Evolutionary conservation across 2,888 invertebrate species (phyloP), one percentile per base, ranked within the genome.

Genomic region (Tuberolachnus salignus): DNA sequence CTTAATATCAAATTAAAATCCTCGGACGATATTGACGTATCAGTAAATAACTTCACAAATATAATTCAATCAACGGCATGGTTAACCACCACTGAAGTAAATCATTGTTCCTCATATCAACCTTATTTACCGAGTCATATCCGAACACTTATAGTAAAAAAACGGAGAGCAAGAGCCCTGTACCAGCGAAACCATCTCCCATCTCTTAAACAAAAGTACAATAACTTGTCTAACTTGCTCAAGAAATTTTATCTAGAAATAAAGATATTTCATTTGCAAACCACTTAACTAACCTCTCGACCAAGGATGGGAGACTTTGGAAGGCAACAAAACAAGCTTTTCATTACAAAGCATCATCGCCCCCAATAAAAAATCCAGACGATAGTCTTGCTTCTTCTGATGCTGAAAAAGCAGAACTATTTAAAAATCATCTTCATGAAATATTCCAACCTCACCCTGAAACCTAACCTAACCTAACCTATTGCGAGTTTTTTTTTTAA

Each of bases 291-390:
- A 59, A 59, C 16, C 59, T 59, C 10, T 59, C 59, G 4, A 1
- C 26, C 8, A 59, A 26, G 9, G 34, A 59, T 16, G 59, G 26
- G 3, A 59, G 59, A 26, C 26, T 59, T 59, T 59, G 59, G 26
- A 59, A n/a, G n/a, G 59, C 59, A 53, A 53, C 53, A n/a, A 53
- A n/a, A n/a, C 53, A 53, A n/a, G 6, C 53, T 53, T n/a, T n/a
- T n/a, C 53, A 53, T 8, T 53, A 53, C 16, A 53, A 53, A 53
- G n/a, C n/a, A 16, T 53, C n/a, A 14, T n/a, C 53, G 1, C 11
- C 53, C 1, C 53, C n/a, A 53, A 53, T 53, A n/a, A 53, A n/a
- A n/a, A 53, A 53, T 8, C 16, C 53, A n/a, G n/a, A 21, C 3
- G 44, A 9, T 44, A 44, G 13, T 46, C 3, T 42, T 2, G 44